Percentiles rank a stretch among this genome's conserved stretches.
Evolutionary conservation across 2,888 invertebrate species (phyloP).

Genomic region (Cancer borealis): DNA sequence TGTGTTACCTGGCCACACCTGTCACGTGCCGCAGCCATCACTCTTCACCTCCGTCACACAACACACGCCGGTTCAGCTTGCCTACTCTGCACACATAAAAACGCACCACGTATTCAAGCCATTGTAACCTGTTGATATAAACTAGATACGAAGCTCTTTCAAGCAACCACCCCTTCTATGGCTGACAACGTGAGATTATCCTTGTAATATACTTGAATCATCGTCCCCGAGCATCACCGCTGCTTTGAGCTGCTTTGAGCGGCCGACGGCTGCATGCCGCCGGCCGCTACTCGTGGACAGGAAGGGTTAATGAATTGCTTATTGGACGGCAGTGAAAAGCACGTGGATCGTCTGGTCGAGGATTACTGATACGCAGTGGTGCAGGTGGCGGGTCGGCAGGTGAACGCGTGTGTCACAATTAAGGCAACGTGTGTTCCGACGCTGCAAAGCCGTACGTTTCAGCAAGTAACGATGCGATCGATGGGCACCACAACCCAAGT

Average conservation of each 20-base stretch:
- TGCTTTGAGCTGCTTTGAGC: neutral
- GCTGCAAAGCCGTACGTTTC: slow-evolving; percentile 24
- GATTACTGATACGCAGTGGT: neutral
- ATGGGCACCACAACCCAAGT: neutral
- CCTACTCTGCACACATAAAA: too few species aligned
- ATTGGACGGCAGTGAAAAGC: neutral
- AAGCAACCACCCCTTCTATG: neutral
- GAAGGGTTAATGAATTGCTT: neutral
- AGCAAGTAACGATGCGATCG: slow-evolving; percentile 28
- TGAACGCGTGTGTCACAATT: neutral
- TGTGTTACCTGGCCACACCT: neutral
- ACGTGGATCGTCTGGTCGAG: neutral
- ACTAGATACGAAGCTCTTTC: neutral
- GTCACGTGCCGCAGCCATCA: neutral
- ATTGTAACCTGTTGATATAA: neutral
- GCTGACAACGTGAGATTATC: neutral
- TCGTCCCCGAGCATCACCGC: neutral
- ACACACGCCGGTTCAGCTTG: neutral
- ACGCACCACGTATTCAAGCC: neutral
- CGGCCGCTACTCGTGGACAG: neutral
- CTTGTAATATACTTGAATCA: neutral
- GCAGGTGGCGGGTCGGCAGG: neutral
- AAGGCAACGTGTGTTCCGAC: neutral
- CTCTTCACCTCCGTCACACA: neutral
- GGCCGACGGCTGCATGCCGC: neutral